A percentile compares a stretch with the other conserved stretches of the same genome.
phyloP scores from a whole-genome alignment of 92 coral and sea anemone species.

The Epizoanthus ramosus region DNA sequence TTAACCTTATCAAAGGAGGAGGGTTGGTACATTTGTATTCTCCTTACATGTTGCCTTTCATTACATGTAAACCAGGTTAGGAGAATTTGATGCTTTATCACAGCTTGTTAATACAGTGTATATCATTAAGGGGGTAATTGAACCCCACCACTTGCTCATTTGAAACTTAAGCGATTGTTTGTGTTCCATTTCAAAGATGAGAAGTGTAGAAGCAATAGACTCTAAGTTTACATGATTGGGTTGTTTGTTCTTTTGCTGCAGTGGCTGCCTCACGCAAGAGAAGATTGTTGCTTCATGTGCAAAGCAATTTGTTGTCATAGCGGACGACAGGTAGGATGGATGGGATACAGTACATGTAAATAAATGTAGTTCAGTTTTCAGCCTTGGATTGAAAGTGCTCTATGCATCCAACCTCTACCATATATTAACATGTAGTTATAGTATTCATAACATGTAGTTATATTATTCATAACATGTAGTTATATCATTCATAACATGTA shows the following conservation, averaged over 20 bases:
- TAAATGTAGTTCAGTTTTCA: not conserved
- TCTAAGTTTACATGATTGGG: not conserved
- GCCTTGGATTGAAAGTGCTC: too few species aligned
- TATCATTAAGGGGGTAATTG: not conserved
- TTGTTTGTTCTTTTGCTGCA: constrained; percentile 16
- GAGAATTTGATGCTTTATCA: not conserved
- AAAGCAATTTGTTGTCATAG: constrained; percentile 88
- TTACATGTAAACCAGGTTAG: not conserved
- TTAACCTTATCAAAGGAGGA: constrained; percentile 93
- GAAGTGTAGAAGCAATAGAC: not conserved
- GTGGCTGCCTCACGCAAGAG: constrained; percentile 97
- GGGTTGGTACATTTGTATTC: constrained; percentile 67
- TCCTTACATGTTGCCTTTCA: not conserved
- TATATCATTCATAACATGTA: too few species aligned
- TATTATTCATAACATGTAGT: too few species aligned
- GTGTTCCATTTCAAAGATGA: too few species aligned
- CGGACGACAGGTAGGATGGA: constrained; percentile 79
- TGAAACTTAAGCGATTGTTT: not conserved
- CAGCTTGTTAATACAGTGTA: not conserved
- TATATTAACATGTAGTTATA: too few species aligned
- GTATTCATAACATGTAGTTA: too few species aligned
- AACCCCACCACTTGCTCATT: not conserved
- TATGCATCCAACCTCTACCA: too few species aligned
- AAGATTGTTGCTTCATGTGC: constrained; percentile 99
- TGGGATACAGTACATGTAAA: not conserved